A percentile compares a stretch with the other conserved stretches of the same genome.
Conservation (phyloP, 1,140 invertebrate genomes). For the Papilio machaon region DNA sequence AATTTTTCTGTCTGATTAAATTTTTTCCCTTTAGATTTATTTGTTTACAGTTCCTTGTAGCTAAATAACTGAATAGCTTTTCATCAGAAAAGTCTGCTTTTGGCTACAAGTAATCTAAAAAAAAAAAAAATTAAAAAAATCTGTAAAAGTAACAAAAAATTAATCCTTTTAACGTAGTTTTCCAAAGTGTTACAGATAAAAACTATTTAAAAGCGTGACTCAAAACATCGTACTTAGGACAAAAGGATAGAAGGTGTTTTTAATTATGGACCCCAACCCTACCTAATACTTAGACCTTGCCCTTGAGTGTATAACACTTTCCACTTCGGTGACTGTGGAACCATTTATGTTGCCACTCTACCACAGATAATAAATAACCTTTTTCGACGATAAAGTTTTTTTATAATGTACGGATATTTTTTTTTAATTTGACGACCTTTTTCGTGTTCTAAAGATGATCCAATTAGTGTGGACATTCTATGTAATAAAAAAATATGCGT, state of each 20-base stretch:
- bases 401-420: background rate
- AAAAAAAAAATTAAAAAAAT: background rate
- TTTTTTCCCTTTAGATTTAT: background rate
- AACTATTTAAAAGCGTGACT: background rate
- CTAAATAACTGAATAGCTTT: no score
- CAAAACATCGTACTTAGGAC: slow-evolving; percentile 32
- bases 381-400: background rate
- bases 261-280: slow-evolving; percentile 34
- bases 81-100: background rate
- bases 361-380: slow-evolving; percentile 24
- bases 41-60: background rate
- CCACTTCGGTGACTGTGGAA: slow-evolving; percentile 19
- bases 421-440: background rate
- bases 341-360: slow-evolving; percentile 19
- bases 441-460: background rate
- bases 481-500: background rate
- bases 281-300: slow-evolving; percentile 27
- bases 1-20: background rate
- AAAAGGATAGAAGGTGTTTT: slow-evolving; percentile 31
- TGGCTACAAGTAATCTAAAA: background rate
- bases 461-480: background rate
- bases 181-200: background rate
- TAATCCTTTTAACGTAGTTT: background rate
- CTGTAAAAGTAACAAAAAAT: background rate
- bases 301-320: slow-evolving; percentile 30